Conservation (phyloP, 2,797 vertebrate genomes). For the Trachops cirrhosus region DNA sequence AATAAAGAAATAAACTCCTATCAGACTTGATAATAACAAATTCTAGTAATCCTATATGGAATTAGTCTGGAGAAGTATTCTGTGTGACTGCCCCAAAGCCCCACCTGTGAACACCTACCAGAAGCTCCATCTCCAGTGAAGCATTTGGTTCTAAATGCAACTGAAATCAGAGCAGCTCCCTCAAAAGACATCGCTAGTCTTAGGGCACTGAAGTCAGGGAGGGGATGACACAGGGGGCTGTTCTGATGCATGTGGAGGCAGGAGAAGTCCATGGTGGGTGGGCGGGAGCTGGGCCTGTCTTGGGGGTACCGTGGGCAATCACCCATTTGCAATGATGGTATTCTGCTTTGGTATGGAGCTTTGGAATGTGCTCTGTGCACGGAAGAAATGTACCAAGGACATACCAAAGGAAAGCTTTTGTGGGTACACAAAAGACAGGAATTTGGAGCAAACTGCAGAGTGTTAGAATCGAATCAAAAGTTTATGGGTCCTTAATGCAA, state of each 20-base stretch:
- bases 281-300: no score
- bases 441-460: background rate
- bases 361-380: background rate
- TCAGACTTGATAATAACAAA: slow-evolving; percentile 53
- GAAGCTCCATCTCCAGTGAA: slow-evolving; percentile 66
- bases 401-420: background rate
- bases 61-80: slow-evolving; percentile 28
- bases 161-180: slow-evolving; percentile 28
- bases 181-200: background rate
- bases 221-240: background rate
- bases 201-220: background rate
- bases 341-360: background rate
- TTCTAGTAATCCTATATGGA: slow-evolving; percentile 47
- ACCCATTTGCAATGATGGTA: background rate
- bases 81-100: slow-evolving; percentile 37
- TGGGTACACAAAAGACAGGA: background rate
- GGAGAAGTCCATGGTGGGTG: accelerated
- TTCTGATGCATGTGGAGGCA: background rate
- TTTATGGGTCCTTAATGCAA: background rate
- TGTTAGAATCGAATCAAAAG: background rate
- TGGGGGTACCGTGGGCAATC: background rate
- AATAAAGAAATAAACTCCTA: background rate
- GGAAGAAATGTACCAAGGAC: background rate
- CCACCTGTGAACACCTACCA: slow-evolving; percentile 55
- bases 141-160: slow-evolving; percentile 50